Conservation (phyloP, 2,797 vertebrate genomes). For the Bovichtus variegatus region DNA sequence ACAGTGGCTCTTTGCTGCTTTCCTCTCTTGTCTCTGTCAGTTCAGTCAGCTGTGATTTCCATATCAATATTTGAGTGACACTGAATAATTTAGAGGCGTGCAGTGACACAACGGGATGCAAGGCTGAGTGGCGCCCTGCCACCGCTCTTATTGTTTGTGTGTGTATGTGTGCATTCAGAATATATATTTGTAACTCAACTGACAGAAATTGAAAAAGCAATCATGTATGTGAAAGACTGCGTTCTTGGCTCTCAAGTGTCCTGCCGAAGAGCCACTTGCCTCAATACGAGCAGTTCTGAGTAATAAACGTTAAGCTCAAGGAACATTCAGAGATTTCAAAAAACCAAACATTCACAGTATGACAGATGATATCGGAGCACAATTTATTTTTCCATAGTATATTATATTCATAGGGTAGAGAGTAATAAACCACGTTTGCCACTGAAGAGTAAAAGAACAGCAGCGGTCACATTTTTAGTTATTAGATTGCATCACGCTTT, state of each 20-base stretch:
- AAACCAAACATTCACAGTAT: constrained; percentile 32
- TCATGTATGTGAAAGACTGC: constrained; percentile 60
- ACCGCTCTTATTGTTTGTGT: constrained; percentile 67
- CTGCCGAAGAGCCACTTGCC: constrained; percentile 45
- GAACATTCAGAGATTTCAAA: constrained; percentile 30
- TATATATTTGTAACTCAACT: constrained; percentile 70
- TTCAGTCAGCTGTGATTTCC: constrained; percentile 87
- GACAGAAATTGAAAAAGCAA: constrained; percentile 74
- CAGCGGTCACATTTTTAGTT: not conserved
- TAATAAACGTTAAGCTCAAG: constrained; percentile 35
- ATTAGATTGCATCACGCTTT: not conserved
- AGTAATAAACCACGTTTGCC: not conserved
- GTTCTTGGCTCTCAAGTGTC: constrained; percentile 48
- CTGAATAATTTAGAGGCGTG: constrained; percentile 87
- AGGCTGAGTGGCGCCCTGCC: constrained; percentile 79
- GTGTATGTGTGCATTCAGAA: constrained; percentile 58
- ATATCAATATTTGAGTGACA: constrained; percentile 91
- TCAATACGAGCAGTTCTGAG: constrained; percentile 27
- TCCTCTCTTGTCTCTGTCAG: constrained; percentile 76
- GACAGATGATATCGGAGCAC: constrained; percentile 30
- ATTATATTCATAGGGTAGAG: constrained; percentile 21
- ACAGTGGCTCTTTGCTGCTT: constrained; percentile 59
- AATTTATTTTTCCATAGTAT: constrained; percentile 6
- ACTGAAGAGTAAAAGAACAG: not conserved
- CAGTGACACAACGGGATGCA: constrained; percentile 84